Base-by-base conservation (phyloP, 1,140 invertebrate species). In the Caenorhabditis briggsae region DNA sequence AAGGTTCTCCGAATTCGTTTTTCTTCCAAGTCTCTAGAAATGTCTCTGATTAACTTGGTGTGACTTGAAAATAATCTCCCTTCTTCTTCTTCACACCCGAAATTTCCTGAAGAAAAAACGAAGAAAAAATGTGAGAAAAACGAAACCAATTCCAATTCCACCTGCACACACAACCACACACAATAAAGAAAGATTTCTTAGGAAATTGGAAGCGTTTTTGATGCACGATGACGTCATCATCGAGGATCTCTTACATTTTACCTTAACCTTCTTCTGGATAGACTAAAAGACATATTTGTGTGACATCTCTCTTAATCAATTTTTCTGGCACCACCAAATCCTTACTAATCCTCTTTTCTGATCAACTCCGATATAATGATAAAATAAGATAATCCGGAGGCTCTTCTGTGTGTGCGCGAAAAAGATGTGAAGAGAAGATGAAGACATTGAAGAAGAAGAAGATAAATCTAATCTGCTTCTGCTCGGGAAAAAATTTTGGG, bases 321-420 rank as follows among this genome's bases (percentile, higher is more conserved):
- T 64, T 59, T 59, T 59, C 58, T 23, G 14, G 16, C 61, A 9
- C 64, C 41, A 5, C 43, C 70, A 78, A 78, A 78, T 78, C 70
- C 70, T 50, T 48, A 50, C 70, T 78, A 78, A 78, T 78, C 70
- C 70, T 23, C 70, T 23, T 41, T 78, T 78, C 46, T 78, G 70
- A 78, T 78, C 43, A 50, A 46, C 8, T 78, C 33, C 33, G 6
- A 65, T 25, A 41, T 70, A 70, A 43, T 78, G 70, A 78, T 78
- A 50, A n/a, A 78, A 50, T 50, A 50, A 50, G 70, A 78, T 78
- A 78, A 78, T 78, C 70, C 46, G 70, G 6, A 23, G 48, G 20
- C 23, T n/a, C n/a, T 33, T 8, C 70, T 53, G 9, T 16, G 11
- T 53, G 11, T 53, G 12, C 12, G 50, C 12, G 50, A 11, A 53